Percentiles rank a stretch among this genome's conserved stretches.
Conservation (phyloP, 2,113 vertebrate genomes). For the Oryzias woworae region DNA sequence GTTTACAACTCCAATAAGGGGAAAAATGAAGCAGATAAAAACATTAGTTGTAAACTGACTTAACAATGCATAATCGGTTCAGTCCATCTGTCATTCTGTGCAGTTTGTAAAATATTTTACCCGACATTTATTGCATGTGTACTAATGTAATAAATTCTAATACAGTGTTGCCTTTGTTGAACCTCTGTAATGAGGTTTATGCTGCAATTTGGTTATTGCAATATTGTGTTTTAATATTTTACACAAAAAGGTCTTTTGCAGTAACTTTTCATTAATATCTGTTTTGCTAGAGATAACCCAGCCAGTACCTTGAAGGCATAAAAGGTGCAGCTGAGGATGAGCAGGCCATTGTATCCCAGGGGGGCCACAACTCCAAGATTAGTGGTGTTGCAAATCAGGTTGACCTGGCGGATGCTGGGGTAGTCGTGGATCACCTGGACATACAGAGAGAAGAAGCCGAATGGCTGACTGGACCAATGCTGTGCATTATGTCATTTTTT, state of each 20-base stretch:
- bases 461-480: background rate
- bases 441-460: slow-evolving; percentile 34
- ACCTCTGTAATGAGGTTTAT: too few species aligned
- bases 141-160: too few species aligned
- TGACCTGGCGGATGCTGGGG: slow-evolving; percentile 95
- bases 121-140: too few species aligned
- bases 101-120: too few species aligned
- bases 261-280: background rate
- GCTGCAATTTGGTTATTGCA: too few species aligned
- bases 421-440: slow-evolving; percentile 89
- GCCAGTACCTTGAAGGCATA: slow-evolving; percentile 89
- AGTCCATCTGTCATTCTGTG: too few species aligned
- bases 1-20: too few species aligned
- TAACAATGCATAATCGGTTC: too few species aligned
- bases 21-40: too few species aligned
- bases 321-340: slow-evolving; percentile 98
- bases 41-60: too few species aligned
- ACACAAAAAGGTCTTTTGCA: slow-evolving; percentile 3
- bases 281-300: background rate
- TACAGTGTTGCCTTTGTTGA: too few species aligned
- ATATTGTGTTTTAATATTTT: background rate
- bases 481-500: background rate
- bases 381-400: slow-evolving; percentile 95
- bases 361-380: slow-evolving; percentile 95
- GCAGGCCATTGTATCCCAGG: slow-evolving; percentile 93